These are phyloP conservation scores for Cheilinus undulatus DNA, from an alignment of 2,113 vertebrate genomes.

Conservation along the genomic window DNA sequence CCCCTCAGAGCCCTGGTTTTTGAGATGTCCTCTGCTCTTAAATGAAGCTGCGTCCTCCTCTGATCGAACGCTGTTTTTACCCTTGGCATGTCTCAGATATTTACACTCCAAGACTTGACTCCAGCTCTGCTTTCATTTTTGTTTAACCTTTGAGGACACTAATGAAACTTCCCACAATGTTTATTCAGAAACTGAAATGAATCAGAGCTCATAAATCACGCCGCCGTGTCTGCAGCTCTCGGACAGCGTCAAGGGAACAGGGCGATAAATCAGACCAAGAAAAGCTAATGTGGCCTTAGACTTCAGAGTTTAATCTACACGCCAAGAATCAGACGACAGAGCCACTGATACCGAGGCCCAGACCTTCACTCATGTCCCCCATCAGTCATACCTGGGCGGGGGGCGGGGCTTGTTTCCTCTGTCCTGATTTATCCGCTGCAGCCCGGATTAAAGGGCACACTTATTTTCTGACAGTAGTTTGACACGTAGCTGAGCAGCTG, in stretches of 20 bases:
- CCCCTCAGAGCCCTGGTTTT: too few species aligned
- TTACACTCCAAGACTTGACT: conserved; percentile 53
- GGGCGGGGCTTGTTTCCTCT: conserved; percentile 59
- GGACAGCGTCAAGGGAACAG: conserved; percentile 79
- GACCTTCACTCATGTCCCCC: conserved; percentile 74
- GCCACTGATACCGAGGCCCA: conserved; percentile 51
- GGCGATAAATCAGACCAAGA: conserved; percentile 75
- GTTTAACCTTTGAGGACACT: conserved; percentile 50
- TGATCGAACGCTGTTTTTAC: conserved; percentile 5
- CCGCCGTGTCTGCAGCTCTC: conserved; percentile 30
- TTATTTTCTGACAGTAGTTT: conserved; percentile 49
- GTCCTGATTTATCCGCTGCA: conserved; percentile 37
- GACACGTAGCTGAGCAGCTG: conserved; percentile 60
- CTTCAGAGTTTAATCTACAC: conserved; percentile 72
- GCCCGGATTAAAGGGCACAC: conserved; percentile 32
- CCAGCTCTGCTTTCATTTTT: conserved; percentile 44
- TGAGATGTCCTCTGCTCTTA: background rate
- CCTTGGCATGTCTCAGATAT: conserved; percentile 62
- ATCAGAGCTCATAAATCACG: conserved; percentile 62
- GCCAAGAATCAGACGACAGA: conserved; percentile 54
- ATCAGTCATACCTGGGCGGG: conserved; percentile 57
- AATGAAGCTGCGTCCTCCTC: background rate
- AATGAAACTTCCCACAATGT: conserved; percentile 66
- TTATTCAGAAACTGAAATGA: conserved; percentile 72
- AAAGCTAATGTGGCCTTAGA: conserved; percentile 76